A percentile compares a stretch with the other conserved stretches of the same genome.
phyloP scores from a whole-genome alignment of 2,113 vertebrate species.

The Morone chrysops region DNA sequence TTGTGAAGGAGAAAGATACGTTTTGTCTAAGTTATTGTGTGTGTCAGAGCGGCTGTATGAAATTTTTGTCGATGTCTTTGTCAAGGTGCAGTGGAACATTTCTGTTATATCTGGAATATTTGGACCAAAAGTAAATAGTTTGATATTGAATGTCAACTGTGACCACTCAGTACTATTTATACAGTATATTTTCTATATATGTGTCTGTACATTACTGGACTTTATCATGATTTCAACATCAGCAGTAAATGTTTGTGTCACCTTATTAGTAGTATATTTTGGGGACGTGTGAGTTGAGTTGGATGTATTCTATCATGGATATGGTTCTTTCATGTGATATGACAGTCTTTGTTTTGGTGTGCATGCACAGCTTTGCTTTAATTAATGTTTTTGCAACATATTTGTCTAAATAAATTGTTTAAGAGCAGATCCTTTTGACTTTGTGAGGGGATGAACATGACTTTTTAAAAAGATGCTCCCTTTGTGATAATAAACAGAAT shows the following conservation, averaged over 20 bases:
- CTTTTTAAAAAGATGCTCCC: neutral
- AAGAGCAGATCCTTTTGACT: conserved; percentile 9
- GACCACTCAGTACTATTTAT: conserved; percentile 13
- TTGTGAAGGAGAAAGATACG: conserved; percentile 54
- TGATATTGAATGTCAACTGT: conserved; percentile 11
- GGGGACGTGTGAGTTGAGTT: neutral
- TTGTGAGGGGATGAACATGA: conserved; percentile 14
- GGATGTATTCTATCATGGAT: neutral
- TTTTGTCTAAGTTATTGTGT: conserved; percentile 77
- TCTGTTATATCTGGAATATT: conserved; percentile 37
- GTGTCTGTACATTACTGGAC: conserved; percentile 2
- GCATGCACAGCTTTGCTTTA: conserved; percentile 18
- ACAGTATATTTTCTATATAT: neutral
- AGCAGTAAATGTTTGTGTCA: neutral
- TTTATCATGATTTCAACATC: conserved; percentile 10
- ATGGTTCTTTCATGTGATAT: neutral
- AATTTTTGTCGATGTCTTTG: conserved; percentile 19
- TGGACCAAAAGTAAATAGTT: conserved; percentile 32
- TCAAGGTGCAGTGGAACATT: conserved; percentile 42
- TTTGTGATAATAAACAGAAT: neutral
- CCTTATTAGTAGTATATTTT: neutral
- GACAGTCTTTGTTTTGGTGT: conserved; percentile 21
- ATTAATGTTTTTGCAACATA: conserved; percentile 23
- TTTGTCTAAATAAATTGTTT: conserved; percentile 48
- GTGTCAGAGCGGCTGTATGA: conserved; percentile 31